Evolutionary conservation across 2,888 invertebrate species (phyloP).

Genomic region (Ectobius pallidus): DNA sequence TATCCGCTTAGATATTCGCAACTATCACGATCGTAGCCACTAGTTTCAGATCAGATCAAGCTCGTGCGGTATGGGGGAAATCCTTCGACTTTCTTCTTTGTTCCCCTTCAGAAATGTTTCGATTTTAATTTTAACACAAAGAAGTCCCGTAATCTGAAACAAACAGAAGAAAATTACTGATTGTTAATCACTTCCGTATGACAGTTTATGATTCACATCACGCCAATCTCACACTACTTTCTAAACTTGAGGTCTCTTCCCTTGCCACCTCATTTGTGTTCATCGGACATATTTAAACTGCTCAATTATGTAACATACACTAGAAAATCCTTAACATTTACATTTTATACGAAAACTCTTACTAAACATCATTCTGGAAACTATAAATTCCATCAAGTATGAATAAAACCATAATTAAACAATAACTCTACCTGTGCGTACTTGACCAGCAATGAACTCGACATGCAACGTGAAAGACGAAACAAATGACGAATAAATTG

Average conservation of each 20-base stretch:
- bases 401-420: neutral
- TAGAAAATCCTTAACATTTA: neutral
- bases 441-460: constrained; percentile 36
- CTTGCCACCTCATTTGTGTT: constrained; percentile 36
- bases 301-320: neutral
- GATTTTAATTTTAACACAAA: neutral
- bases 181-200: neutral
- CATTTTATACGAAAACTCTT: neutral
- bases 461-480: constrained; percentile 44
- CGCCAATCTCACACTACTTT: constrained; percentile 30
- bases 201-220: neutral
- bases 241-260: constrained; percentile 22
- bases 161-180: neutral
- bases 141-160: constrained; percentile 13
- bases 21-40: neutral
- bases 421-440: constrained; percentile 23
- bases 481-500: constrained; percentile 38
- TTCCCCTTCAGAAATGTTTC: neutral
- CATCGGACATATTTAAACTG: neutral
- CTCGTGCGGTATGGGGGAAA: constrained; percentile 3
- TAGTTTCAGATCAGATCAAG: neutral
- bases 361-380: neutral
- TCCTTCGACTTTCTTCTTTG: neutral
- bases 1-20: neutral
- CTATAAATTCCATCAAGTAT: too few relatives aligned